Evolutionary conservation across 2,888 invertebrate species (phyloP).

Genomic region (Romanomermis culicivorax): DNA sequence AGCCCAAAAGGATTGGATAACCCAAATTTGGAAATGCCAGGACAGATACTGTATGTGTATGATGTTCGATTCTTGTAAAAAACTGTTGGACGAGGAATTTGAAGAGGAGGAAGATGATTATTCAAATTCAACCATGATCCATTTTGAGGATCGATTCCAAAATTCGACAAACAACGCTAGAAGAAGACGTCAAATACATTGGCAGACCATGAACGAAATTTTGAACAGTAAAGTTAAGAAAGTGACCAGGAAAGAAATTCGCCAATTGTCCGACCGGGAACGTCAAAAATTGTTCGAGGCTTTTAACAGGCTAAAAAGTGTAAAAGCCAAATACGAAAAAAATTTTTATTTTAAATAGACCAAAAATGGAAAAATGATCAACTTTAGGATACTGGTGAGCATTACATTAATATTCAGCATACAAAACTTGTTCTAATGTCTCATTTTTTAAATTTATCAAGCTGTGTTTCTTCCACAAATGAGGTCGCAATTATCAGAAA

Average conservation of each 20-base stretch:
- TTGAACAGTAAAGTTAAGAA: not conserved
- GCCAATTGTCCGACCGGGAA: not conserved
- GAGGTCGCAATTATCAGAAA: no score
- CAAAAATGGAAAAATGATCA: no score
- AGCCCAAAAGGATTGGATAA: not conserved
- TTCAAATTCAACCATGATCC: not conserved
- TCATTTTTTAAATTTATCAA: no score
- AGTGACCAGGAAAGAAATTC: not conserved
- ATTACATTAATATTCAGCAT: no score
- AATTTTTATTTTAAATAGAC: no score
- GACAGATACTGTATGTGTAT: not conserved
- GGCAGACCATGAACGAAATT: not conserved
- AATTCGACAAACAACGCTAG: not conserved
- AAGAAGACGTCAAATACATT: not conserved
- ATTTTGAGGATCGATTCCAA: not conserved
- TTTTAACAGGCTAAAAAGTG: not conserved
- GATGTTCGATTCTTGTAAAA: constrained; percentile 3
- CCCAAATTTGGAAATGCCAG: not conserved
- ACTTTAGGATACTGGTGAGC: no score
- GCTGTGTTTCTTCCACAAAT: no score
- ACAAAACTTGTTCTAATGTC: no score
- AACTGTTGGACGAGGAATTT: not conserved
- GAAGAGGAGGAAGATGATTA: no score
- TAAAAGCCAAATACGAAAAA: not conserved
- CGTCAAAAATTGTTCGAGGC: not conserved